Conservation (phyloP, 2,888 invertebrate genomes). For the Flexamia atlantica region DNA sequence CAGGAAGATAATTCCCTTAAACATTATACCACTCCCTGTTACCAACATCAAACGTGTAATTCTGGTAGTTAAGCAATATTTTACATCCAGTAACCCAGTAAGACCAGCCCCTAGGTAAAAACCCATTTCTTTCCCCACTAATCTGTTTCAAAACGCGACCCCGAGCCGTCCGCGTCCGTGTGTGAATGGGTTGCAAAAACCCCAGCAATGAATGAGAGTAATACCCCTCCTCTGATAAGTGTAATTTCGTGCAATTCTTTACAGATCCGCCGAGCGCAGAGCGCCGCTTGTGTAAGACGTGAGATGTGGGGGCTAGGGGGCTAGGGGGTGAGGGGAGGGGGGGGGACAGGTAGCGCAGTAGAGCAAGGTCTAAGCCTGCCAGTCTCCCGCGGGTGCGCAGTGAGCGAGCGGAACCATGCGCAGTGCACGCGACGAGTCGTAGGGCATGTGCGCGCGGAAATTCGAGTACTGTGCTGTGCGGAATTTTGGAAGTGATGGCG, state of each 20-base stretch:
- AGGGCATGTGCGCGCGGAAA: constrained; percentile 36
- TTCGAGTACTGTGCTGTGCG: constrained; percentile 48
- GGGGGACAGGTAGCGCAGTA: constrained; percentile 10
- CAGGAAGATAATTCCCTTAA: no score
- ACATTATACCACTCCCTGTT: no score
- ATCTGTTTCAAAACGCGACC: constrained; percentile 35
- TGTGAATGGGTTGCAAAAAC: constrained; percentile 44
- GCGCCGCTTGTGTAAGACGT: constrained; percentile 24
- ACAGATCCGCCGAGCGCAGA: constrained; percentile 19
- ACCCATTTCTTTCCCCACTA: no score
- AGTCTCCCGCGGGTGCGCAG: constrained; percentile 6
- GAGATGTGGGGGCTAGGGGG: neutral
- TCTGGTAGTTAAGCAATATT: no score
- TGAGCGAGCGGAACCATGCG: constrained; percentile 30
- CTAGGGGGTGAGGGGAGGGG: neutral
- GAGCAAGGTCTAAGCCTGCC: neutral
- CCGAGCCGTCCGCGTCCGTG: constrained; percentile 11
- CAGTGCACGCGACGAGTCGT: constrained; percentile 10
- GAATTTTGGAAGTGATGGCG: constrained; percentile 62
- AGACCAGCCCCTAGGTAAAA: no score
- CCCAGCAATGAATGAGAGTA: constrained; percentile 28
- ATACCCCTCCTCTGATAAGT: constrained; percentile 41
- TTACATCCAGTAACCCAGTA: neutral
- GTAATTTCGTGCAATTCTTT: constrained; percentile 47
- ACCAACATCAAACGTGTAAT: no score